Conservation (phyloP, 2,888 invertebrate species). For the Agrochola lota region DNA sequence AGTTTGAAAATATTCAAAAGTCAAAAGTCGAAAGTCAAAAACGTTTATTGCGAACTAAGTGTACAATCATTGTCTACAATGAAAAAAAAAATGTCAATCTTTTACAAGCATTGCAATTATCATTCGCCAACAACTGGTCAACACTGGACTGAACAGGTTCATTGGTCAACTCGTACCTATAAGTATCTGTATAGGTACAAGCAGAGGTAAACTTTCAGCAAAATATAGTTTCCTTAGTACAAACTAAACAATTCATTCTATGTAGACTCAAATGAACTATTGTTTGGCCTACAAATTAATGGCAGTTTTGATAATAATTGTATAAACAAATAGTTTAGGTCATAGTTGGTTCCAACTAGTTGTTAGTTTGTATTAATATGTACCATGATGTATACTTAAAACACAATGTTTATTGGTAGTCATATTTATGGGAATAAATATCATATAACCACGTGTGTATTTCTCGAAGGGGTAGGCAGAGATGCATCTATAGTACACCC, state of each 20-base stretch:
- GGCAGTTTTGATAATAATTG: neutral
- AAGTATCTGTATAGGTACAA: neutral
- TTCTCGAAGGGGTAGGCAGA: no score
- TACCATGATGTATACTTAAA: neutral
- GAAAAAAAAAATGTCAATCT: no score
- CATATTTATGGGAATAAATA: no score
- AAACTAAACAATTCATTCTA: neutral
- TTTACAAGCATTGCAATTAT: no score
- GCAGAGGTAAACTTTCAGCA: neutral
- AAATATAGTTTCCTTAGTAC: neutral
- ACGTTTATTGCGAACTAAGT: no score
- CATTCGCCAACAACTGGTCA: no score
- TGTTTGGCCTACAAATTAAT: slow-evolving; percentile 18
- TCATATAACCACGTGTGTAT: no score
- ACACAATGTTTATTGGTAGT: no score
- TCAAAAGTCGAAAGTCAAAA: no score
- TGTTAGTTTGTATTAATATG: neutral
- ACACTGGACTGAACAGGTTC: no score
- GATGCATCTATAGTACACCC: no score
- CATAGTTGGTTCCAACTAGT: neutral
- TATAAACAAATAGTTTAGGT: slow-evolving; percentile 24
- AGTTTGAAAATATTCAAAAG: neutral
- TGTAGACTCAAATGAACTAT: slow-evolving; percentile 11
- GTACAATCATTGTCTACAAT: no score
- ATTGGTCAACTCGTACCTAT: neutral